A percentile compares a stretch with the other conserved stretches of the same genome.
phyloP scores from a whole-genome alignment of 2,113 vertebrate species.

The Pollachius pollachius region DNA sequence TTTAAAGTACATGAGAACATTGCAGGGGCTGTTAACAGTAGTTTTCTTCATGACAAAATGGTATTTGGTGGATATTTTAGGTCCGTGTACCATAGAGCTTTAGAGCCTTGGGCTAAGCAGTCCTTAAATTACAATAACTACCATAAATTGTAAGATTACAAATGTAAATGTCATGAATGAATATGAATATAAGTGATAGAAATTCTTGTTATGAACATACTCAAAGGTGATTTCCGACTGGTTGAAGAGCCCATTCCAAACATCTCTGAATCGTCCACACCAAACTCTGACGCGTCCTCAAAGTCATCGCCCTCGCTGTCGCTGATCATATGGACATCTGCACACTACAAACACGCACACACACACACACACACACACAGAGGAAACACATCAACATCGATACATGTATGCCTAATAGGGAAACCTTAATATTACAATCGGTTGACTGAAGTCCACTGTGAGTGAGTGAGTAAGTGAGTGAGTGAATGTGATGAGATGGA shows the following conservation, averaged over 20 bases:
- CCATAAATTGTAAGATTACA: too few relatives aligned
- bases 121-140: too few relatives aligned
- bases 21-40: too few relatives aligned
- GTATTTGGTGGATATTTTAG: too few relatives aligned
- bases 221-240: conserved; percentile 96
- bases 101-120: too few relatives aligned
- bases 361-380: background rate
- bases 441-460: background rate
- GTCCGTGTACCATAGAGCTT: too few relatives aligned
- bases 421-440: background rate
- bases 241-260: conserved; percentile 89
- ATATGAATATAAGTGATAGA: background rate
- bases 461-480: background rate
- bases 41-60: too few relatives aligned
- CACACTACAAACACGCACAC: conserved; percentile 73
- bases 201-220: conserved; percentile 71
- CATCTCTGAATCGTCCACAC: conserved; percentile 96
- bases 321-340: conserved; percentile 98
- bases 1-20: too few relatives aligned
- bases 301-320: conserved; percentile 98
- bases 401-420: background rate
- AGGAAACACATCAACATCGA: background rate
- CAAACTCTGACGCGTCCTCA: conserved; percentile 97
- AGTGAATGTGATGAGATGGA: background rate
- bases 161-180: too few relatives aligned